Conservation (phyloP, 1,140 invertebrate genomes). For the Bombus pascuorum region DNA sequence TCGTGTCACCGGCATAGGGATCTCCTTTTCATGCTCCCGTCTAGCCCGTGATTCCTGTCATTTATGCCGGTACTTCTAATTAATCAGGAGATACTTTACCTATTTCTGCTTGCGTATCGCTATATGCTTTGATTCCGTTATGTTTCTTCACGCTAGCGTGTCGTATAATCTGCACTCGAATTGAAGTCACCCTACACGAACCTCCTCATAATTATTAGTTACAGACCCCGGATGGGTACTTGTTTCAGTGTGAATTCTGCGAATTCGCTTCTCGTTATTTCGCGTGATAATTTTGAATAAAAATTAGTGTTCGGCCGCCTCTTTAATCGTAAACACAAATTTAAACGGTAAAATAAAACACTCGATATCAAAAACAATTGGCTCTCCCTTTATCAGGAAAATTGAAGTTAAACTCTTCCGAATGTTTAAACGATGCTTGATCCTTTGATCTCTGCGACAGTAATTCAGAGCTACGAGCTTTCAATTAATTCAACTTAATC, state of each 20-base stretch:
- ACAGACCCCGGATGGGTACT: background rate
- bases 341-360: background rate
- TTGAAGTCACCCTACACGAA: background rate
- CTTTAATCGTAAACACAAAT: background rate
- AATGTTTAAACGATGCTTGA: background rate
- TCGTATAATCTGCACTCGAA: slow-evolving; percentile 8
- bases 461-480: background rate
- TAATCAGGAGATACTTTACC: slow-evolving; percentile 63
- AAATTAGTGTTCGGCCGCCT: background rate
- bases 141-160: slow-evolving; percentile 13
- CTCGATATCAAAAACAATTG: too few species aligned
- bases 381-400: background rate
- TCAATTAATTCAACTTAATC: background rate
- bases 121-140: slow-evolving; percentile 33
- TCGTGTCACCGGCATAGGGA: slow-evolving; percentile 42
- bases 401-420: background rate
- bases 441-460: background rate
- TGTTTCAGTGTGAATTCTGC: background rate
- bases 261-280: background rate
- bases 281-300: background rate
- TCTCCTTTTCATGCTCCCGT: slow-evolving; percentile 34
- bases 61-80: slow-evolving; percentile 57
- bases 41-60: slow-evolving; percentile 38
- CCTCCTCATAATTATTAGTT: slow-evolving; percentile 42
- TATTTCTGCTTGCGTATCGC: slow-evolving; percentile 33